Percentiles rank a stretch among this genome's conserved stretches.
Conservation (phyloP, 1,140 invertebrate species). For the Bombus sibiricus region DNA sequence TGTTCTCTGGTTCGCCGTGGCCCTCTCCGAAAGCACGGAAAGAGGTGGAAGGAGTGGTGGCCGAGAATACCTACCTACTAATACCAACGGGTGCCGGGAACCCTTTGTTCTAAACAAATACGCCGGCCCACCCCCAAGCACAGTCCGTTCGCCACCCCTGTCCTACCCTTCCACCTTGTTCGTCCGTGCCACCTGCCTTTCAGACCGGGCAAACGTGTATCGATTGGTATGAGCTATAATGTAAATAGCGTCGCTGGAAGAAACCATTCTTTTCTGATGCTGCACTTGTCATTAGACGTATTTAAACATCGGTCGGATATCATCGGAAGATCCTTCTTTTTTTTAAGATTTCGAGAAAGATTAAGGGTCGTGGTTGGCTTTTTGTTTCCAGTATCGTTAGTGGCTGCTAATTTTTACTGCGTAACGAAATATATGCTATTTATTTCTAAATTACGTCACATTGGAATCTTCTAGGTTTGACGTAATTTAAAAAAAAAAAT, state of each 20-base stretch:
- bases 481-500: background rate
- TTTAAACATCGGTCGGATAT: constrained; percentile 7
- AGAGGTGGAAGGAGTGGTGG: constrained; percentile 68
- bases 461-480: background rate
- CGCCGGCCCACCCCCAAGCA: constrained; percentile 51
- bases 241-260: constrained; percentile 58
- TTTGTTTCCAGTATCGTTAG: background rate
- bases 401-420: background rate
- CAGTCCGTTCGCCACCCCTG: constrained; percentile 1
- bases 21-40: constrained; percentile 70
- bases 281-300: constrained; percentile 2
- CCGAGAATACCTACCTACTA: constrained; percentile 76
- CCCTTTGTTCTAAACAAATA: constrained; percentile 82
- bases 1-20: constrained; percentile 21
- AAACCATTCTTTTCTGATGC: background rate
- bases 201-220: constrained; percentile 65
- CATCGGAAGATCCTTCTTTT: background rate
- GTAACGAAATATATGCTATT: background rate
- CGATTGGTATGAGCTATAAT: constrained; percentile 72
- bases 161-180: constrained; percentile 47
- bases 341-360: background rate
- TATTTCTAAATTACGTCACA: background rate
- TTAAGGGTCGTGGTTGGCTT: background rate
- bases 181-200: constrained; percentile 62
- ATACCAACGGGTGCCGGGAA: constrained; percentile 65